Evolutionary conservation across 1,140 invertebrate species (phyloP).

Genomic region (Rhagoletis pomonella): DNA sequence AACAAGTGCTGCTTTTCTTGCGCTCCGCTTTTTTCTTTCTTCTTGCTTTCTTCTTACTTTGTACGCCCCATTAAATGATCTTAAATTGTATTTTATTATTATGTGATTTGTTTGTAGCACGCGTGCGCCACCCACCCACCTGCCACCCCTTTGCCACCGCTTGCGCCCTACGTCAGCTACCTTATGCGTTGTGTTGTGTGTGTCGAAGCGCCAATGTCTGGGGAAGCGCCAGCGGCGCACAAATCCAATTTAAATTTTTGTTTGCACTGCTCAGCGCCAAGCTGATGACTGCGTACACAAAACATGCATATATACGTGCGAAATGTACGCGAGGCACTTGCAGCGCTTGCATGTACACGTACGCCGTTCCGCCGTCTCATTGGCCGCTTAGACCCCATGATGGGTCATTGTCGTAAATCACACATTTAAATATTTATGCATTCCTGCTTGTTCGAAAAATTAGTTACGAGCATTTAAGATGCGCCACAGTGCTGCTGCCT

Average conservation of each 20-base stretch:
- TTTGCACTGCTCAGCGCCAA: slow-evolving; percentile 16
- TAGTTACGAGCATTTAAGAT: slow-evolving; percentile 62
- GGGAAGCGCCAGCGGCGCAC: slow-evolving; percentile 70
- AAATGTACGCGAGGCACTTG: background rate
- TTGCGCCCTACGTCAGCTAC: background rate
- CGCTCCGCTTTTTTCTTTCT: background rate
- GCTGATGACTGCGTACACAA: background rate
- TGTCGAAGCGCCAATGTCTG: slow-evolving; percentile 54
- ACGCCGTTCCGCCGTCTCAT: too few species aligned
- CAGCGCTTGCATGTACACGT: background rate
- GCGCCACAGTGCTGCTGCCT: background rate
- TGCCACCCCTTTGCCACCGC: background rate
- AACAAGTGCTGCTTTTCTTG: background rate
- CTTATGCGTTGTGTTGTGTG: background rate
- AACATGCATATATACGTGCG: slow-evolving; percentile 29
- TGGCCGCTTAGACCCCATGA: slow-evolving; percentile 64
- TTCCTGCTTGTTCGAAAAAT: slow-evolving; percentile 74
- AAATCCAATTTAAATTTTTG: slow-evolving; percentile 73
- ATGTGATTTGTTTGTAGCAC: slow-evolving; percentile 41
- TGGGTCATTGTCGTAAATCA: slow-evolving; percentile 74
- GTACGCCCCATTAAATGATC: slow-evolving; percentile 43
- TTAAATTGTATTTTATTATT: slow-evolving; percentile 47
- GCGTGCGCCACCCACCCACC: slow-evolving; percentile 10
- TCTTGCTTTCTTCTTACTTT: slow-evolving; percentile 6
- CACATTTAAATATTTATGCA: slow-evolving; percentile 75